phyloP scores from a whole-genome alignment of 2,113 vertebrate species.

The Pseudopodoces humilis region DNA sequence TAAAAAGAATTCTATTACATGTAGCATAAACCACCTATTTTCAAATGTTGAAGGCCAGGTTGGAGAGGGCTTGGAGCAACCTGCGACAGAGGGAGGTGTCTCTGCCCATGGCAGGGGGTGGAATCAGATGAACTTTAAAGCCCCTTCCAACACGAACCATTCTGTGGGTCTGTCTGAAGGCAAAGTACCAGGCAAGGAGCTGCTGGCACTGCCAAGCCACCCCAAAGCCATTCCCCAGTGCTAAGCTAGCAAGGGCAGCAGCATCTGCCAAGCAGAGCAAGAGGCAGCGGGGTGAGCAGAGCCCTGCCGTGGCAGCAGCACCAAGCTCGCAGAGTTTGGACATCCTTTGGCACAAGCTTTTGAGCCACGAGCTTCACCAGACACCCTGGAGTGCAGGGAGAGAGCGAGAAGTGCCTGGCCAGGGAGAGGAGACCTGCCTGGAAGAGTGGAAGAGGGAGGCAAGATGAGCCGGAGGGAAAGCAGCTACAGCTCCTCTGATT shows the following conservation, averaged over 20 bases:
- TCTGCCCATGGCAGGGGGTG: neutral
- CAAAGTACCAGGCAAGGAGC: neutral
- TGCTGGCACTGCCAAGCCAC: neutral
- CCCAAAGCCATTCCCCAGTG: neutral
- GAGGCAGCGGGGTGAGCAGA: neutral
- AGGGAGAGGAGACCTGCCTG: constrained; percentile 73
- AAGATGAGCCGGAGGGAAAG: constrained; percentile 69
- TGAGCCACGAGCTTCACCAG: neutral
- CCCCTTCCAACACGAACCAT: neutral
- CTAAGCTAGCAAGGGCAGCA: neutral
- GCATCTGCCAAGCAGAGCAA: neutral
- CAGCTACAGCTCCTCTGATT: constrained; percentile 90
- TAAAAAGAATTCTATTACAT: neutral
- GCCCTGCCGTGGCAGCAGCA: neutral
- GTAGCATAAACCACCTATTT: neutral
- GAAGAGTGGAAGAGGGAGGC: constrained; percentile 69
- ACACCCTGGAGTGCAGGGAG: neutral
- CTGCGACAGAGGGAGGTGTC: neutral
- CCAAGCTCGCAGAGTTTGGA: neutral
- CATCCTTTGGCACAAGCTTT: neutral
- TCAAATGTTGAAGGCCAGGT: neutral
- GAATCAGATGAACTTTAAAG: fast-evolving
- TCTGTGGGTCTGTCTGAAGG: neutral
- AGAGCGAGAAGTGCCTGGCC: neutral
- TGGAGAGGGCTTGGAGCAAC: fast-evolving